A percentile compares a stretch with the other conserved stretches of the same genome.
Evolutionary conservation across 2,888 invertebrate species (phyloP).

Genomic region (Trichogramma evanescens): DNA sequence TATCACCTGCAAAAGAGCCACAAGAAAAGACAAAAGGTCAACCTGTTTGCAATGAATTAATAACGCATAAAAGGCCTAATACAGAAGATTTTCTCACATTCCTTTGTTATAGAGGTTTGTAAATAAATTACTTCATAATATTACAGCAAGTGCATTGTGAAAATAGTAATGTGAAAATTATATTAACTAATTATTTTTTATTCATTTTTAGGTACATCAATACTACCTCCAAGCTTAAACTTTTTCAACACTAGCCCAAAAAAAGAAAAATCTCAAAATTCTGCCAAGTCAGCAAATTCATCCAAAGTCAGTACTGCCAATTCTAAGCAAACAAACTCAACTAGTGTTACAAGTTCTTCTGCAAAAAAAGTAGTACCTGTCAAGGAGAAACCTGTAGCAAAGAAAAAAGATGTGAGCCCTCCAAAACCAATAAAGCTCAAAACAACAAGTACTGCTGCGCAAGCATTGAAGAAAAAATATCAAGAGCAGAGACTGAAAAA

Average conservation of each 20-base stretch:
- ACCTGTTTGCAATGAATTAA: conserved; percentile 55
- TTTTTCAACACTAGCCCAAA: conserved; percentile 53
- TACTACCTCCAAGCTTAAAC: conserved; percentile 65
- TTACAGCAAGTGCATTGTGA: background rate
- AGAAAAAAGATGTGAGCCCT: conserved; percentile 29
- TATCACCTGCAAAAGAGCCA: conserved; percentile 55
- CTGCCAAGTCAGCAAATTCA: conserved; percentile 20
- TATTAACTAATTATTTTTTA: background rate
- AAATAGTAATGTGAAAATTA: background rate
- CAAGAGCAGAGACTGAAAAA: conserved; percentile 54
- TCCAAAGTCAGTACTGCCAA: conserved; percentile 4
- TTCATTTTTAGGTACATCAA: conserved; percentile 44
- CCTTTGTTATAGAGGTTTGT: conserved; percentile 68
- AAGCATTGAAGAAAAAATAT: conserved; percentile 55
- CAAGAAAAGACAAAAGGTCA: conserved; percentile 56
- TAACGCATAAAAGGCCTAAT: conserved; percentile 65
- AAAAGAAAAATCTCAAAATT: conserved; percentile 32
- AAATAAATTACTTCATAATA: background rate
- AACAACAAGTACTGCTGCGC: conserved; percentile 47
- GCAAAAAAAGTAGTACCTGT: conserved; percentile 33
- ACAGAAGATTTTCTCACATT: conserved; percentile 83
- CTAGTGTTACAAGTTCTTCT: conserved; percentile 23
- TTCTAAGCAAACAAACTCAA: conserved; percentile 3
- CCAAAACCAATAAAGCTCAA: conserved; percentile 33
- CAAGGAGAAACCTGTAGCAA: conserved; percentile 31